Evolutionary conservation across 2,888 invertebrate genomes (phyloP), one percentile per base, ranked within the genome.

Genomic region (Scaptodrosophila latifasciaeformis): DNA sequence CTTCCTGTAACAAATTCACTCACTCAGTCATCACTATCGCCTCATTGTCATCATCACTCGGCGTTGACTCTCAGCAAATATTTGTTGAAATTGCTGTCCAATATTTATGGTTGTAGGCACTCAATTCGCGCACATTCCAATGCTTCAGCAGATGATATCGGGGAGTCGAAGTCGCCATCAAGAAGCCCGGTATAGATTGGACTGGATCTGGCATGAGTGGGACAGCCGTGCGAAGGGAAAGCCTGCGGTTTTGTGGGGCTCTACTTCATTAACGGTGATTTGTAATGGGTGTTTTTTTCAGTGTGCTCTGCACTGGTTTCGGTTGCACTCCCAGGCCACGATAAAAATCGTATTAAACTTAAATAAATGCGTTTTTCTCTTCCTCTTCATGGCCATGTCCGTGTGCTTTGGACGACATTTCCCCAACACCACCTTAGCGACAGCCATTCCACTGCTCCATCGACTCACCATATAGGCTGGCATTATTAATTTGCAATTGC

Each of bases 251-350:
- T 57, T 53, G 40, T 49, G 45, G 19, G 50, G 43, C 47, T 59
- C 46, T 54, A 57, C 60, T 70, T 77, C 70, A 80, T 75, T 70
- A 79, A 79, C 76, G 69, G 69, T 69, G 79, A 76, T 76, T 75
- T 67, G 75, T 65, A 63, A 64, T 80, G 70, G 65, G 65, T 64
- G 69, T 71, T 55, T 19, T 66, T 46, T 27, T n/a, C n/a, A n/a
- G n/a, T n/a, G n/a, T n/a, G n/a, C n/a, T n/a, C n/a, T n/a, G n/a
- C n/a, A n/a, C n/a, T n/a, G n/a, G n/a, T n/a, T n/a, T n/a, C n/a
- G n/a, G n/a, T n/a, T 47, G 37, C 35, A 6, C 37, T 12, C 31
- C 21, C 12, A 15, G 40, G 45, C 35, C n/a, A 49, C 53, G 65
- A 52, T 55, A 54, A 69, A 64, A 69, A 69, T 67, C 59, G 59